Base-by-base conservation (phyloP, 2,113 vertebrate species). In the Vimba vimba region DNA sequence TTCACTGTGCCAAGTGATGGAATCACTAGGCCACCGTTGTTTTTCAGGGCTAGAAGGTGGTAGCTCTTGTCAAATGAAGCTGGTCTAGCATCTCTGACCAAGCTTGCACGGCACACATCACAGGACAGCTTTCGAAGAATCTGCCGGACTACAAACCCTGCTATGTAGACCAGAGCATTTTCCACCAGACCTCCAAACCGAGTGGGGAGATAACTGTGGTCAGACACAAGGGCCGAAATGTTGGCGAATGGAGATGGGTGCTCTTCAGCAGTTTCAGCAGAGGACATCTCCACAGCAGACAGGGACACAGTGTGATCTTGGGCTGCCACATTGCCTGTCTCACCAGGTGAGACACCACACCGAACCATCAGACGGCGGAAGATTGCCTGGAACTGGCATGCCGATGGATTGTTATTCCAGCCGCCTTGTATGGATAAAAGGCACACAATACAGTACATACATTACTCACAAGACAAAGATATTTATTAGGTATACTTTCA, bases 361-460 rank as follows among this genome's bases (percentile, higher is more conserved):
- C 10, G 25, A 25, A 30, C 62, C 62, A 66, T 66, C 10, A 66
- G 62, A 66, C 12, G 62, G 62, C 25, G 62, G 62, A 66, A 66
- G 12, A 30, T 30, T 12, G 4, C 62, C 12, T 66, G 62, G 62
- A 66, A 66, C 25, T 27, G 62, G 10, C 25, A 1, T 66, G 62
- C 62, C n/a, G 62, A 27, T 27, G 62, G 62, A 66, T 66, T 66
- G 62, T 66, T 66, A 66, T 66, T 66, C 62, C 25, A 66, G 25
- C 62, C 62, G 11, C 62, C 62, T 66, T 55, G 15, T 55, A 55
- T 55, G 52, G 52, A 4, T 19, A 55, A 55, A 15, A 55, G 52
- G 52, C 17, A 55, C 52, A 55, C 15, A 55, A 55, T n/a, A n/a
- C n/a, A n/a, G n/a, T 55, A 55, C 52, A 55, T 55, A 55, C 52